Evolutionary conservation across 2,797 vertebrate genomes (phyloP).

Genomic region (Myotis vivesi): DNA sequence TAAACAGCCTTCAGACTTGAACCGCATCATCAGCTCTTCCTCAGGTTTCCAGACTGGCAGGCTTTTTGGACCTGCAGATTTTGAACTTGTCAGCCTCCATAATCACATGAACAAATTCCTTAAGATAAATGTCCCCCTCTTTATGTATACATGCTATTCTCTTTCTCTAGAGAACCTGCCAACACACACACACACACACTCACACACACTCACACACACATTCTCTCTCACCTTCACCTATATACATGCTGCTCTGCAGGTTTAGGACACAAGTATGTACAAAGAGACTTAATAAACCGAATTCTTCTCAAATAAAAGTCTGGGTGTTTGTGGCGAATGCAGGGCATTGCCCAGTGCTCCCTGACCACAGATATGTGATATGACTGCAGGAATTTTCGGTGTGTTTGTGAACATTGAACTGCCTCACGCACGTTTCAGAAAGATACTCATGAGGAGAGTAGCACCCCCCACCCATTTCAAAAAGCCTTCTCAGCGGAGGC

Average conservation of each 20-base stretch:
- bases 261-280: not conserved
- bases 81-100: not conserved
- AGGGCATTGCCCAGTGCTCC: not conserved
- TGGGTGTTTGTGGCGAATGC: not conserved
- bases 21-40: not conserved
- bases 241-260: not conserved
- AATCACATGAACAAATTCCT: not conserved
- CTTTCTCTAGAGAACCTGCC: not conserved
- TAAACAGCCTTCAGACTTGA: not conserved
- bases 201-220: fast-evolving
- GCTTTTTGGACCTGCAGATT: not conserved
- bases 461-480: not conserved
- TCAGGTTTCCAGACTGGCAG: not conserved
- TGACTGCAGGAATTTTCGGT: not conserved
- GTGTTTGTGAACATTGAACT: not conserved
- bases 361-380: not conserved
- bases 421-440: not conserved
- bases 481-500: not conserved
- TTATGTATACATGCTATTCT: not conserved
- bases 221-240: not conserved
- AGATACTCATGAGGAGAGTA: not conserved
- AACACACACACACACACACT: too few species aligned
- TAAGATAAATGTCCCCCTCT: not conserved
- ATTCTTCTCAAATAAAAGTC: not conserved
- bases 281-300: not conserved